Evolutionary conservation across 35 echinoderm and acorn worm genomes (phyloP), one percentile per base, ranked within the genome.

Genomic region (Lytechinus variegatus): DNA sequence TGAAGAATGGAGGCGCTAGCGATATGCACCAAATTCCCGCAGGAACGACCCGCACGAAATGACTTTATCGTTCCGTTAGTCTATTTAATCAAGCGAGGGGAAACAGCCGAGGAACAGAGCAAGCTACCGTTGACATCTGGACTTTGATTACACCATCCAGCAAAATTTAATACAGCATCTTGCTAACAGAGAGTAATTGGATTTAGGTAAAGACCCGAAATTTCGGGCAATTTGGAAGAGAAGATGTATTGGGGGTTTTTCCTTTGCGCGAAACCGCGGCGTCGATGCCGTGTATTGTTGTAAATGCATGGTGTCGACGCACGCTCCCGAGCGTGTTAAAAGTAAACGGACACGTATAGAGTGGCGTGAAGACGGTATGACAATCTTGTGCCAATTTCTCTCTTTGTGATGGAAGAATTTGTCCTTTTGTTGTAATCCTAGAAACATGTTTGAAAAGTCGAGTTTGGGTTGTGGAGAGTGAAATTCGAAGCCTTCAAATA

Each of bases 141-240:
- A 90, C 88, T 90, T 90, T 90, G 88, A 90, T 90, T 90, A 33
- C 88, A 90, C 88, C 88, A 90, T 90, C 88, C 11, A 90, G 4
- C 29, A 90, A 90, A 90, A 90, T 90, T 44, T 90, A 90, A 90
- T 90, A 14, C 88, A 90, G 88, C 88, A 90, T 54, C 88, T 90
- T 90, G 88, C 88, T 90, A 90, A 90, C 29, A 90, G 88, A 90
- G 88, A 10, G 29, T 90, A 90, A 90, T 90, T 90, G 88, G 88
- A 90, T 90, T 90, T 90, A 29, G 52, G 88, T 90, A 90, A 54
- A 90, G 88, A 90, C 52, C 29, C 88, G 27, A 90, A 90, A 90
- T 90, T 90, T 90, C 24, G 52, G 52, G 88, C 28, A 90, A 90
- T 90, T 90, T 90, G 88, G 19, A 79, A 79, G 66, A 79, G 66